Evolutionary conservation across 2,888 invertebrate genomes (phyloP), one percentile per base, ranked within the genome.

Genomic region (Andrena chrysosceles): DNA sequence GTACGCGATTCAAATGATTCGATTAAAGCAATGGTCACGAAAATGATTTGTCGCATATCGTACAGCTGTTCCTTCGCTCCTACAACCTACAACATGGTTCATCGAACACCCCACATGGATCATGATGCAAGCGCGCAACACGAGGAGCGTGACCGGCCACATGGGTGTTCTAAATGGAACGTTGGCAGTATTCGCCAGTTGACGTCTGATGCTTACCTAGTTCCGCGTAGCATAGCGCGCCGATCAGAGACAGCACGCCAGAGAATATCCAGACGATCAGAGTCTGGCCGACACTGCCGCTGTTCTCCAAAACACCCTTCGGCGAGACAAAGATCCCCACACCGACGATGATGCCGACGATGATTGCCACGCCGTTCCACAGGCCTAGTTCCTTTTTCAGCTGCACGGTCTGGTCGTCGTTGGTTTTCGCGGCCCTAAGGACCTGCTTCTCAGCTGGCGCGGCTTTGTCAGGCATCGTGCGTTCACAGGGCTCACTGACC

Each of bases 181-280:
- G 4, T 31, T 23, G 2, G 1, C 8, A 33, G 26, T 20, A 54
- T 62, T 29, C 5, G 3, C 7, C n/a, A 31, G 48, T 8, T 33
- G 1, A 5, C 62, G 16, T 42, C 31, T 8, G 42, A 8, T 2
- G 76, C 96, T 96, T 94, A 96, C 99, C 99, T 87, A 99, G 95
- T 95, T 99, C 99, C 10, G 99, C 99, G 94, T 99, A 99, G 94
- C 99, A 99, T 29, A 99, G 95, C 0, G 99, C 99, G 3, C 99
- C 99, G 73, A 99, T 96, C 95, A 98, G 97, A 23, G 98, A 98
- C 81, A 99, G 95, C 48, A 97, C 92, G 23, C 99, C 99, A 10
- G 98, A 98, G 66, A 97, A 94, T 23, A 97, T 95, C 99, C 99
- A 99, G 63, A 99, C 96, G 68, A 98, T 96, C 67, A 99, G 95